Conservation (phyloP, 2,888 invertebrate genomes). For the Lithophane ornitopus region DNA sequence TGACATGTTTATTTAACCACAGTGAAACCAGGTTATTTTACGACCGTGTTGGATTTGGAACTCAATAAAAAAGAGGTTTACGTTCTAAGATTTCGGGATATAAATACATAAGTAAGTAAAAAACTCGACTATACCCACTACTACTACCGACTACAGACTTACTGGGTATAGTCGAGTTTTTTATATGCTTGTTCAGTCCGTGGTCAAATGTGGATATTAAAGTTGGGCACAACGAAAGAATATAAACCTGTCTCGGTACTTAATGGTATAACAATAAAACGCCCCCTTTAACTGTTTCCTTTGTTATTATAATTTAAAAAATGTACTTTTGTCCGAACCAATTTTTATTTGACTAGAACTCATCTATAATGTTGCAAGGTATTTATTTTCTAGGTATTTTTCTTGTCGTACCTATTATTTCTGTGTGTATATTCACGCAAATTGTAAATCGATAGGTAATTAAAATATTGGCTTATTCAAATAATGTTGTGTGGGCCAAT, state of each 20-base stretch:
- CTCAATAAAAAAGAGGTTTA: slow-evolving; percentile 21
- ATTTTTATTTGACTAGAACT: not conserved
- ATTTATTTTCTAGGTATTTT: not conserved
- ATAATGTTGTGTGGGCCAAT: not conserved
- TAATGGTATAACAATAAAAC: not conserved
- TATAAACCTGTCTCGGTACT: not conserved
- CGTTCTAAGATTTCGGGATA: not conserved
- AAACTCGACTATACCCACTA: too few species aligned
- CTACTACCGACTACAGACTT: too few species aligned
- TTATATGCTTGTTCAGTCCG: not conserved
- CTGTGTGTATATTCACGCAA: not conserved
- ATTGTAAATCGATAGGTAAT: not conserved
- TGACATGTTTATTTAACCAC: slow-evolving; percentile 12
- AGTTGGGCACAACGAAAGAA: not conserved
- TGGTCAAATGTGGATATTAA: not conserved
- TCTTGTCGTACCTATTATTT: not conserved
- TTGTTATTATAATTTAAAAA: not conserved
- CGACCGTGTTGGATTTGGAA: not conserved
- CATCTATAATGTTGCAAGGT: not conserved
- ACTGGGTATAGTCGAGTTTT: not conserved
- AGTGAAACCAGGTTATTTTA: slow-evolving; percentile 8
- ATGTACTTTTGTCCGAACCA: not conserved
- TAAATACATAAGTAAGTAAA: not conserved
- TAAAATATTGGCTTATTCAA: not conserved
- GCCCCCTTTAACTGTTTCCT: not conserved